Percentiles rank a stretch among this genome's conserved stretches.
Evolutionary conservation across 2,797 vertebrate species (phyloP).

Genomic region (Hippopotamyrus pictus): DNA sequence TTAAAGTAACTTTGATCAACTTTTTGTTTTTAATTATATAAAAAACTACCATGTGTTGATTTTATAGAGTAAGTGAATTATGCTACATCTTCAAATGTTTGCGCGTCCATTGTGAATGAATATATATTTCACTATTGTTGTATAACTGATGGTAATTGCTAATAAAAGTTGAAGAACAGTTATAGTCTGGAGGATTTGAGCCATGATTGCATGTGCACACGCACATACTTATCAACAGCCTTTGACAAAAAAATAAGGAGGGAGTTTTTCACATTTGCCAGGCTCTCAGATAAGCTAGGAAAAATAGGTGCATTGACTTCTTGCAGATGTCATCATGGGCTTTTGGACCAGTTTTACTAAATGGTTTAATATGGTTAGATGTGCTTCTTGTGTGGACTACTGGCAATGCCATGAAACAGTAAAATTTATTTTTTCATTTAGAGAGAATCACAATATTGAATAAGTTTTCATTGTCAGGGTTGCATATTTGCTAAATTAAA

Average conservation of each 20-base stretch:
- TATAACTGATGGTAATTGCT: background rate
- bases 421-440: background rate
- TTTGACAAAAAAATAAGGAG: background rate
- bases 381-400: background rate
- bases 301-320: background rate
- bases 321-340: background rate
- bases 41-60: background rate
- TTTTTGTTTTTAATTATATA: background rate
- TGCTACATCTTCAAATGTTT: background rate
- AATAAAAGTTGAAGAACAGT: background rate
- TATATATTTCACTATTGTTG: background rate
- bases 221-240: background rate
- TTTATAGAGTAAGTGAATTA: background rate
- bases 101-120: background rate
- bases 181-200: background rate
- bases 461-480: background rate
- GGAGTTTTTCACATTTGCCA: background rate
- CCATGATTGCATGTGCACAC: background rate
- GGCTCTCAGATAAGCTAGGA: background rate
- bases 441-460: background rate
- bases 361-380: background rate
- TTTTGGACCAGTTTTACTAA: background rate
- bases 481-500: background rate
- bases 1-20: background rate
- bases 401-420: background rate